These are phyloP conservation scores for Lordiphosa fenestrarum DNA, from an alignment of 2,888 invertebrate genomes.

Conservation along the genomic window DNA sequence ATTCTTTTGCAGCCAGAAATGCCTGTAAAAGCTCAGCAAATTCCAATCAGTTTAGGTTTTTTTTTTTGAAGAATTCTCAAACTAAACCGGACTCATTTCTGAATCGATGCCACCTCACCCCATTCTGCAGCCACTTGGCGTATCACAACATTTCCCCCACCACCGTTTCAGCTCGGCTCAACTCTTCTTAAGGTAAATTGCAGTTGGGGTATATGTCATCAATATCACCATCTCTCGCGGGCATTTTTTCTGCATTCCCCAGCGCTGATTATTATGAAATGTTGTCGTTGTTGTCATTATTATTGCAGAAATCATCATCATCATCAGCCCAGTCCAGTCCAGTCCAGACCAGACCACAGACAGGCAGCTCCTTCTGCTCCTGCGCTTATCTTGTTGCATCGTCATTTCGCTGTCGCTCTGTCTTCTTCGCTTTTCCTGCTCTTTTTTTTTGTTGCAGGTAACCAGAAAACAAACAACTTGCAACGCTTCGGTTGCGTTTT, in stretches of 20 bases:
- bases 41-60: neutral
- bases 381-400: conserved; percentile 12
- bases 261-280: conserved; percentile 51
- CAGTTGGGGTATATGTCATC: too few species aligned
- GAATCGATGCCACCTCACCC: too few species aligned
- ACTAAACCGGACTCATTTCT: too few species aligned
- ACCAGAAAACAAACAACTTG: conserved; percentile 22
- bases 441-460: conserved; percentile 4
- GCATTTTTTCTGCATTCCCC: conserved; percentile 32
- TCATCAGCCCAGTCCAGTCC: conserved; percentile 17
- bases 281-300: conserved; percentile 45
- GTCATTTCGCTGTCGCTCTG: conserved; percentile 6
- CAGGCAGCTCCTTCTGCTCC: conserved; percentile 8
- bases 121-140: too few species aligned
- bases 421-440: neutral
- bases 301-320: conserved; percentile 28
- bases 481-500: conserved; percentile 37
- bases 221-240: conserved; percentile 10
- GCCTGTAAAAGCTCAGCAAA: too few species aligned
- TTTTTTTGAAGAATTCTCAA: neutral
- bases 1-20: neutral
- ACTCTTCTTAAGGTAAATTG: too few species aligned
- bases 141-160: too few species aligned
- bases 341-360: neutral
- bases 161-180: too few species aligned